These are phyloP conservation scores for Osmerus mordax DNA, from an alignment of 2,113 vertebrate species.

Conservation along the genomic window DNA sequence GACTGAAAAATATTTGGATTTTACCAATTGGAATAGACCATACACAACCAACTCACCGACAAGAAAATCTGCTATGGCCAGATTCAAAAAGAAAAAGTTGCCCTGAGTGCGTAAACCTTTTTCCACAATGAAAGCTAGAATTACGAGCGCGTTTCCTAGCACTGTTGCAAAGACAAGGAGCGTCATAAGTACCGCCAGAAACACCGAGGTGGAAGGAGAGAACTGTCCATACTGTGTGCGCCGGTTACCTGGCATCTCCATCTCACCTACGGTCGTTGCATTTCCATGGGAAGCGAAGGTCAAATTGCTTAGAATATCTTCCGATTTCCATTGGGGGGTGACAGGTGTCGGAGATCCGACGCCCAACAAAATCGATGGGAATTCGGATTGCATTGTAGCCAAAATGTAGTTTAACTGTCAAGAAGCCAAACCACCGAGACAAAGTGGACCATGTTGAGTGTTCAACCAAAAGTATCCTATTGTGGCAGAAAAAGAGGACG, in stretches of 20 bases:
- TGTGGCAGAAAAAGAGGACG: neutral
- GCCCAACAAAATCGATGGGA: constrained; percentile 17
- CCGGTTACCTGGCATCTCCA: constrained; percentile 36
- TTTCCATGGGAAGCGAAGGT: constrained; percentile 32
- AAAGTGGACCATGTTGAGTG: neutral
- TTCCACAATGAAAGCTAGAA: constrained; percentile 71
- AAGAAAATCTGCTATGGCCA: constrained; percentile 74
- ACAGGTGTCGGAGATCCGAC: constrained; percentile 32
- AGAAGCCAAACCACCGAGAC: neutral
- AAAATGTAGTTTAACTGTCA: neutral
- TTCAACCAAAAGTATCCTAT: no score
- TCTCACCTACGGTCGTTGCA: constrained; percentile 21
- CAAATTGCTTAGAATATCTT: constrained; percentile 32
- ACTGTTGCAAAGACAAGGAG: constrained; percentile 71
- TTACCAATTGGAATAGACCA: neutral
- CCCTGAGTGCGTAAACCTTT: constrained; percentile 70
- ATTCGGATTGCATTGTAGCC: constrained; percentile 40
- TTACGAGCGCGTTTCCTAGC: constrained; percentile 71
- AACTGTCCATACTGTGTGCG: constrained; percentile 57
- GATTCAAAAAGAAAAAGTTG: constrained; percentile 77
- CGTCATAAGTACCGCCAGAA: constrained; percentile 68
- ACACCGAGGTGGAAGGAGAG: constrained; percentile 52
- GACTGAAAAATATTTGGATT: neutral
- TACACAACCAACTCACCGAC: constrained; percentile 67
- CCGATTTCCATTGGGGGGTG: constrained; percentile 29